phyloP scores from a whole-genome alignment of 2,797 vertebrate genomes.

The Spatula versicolor region DNA sequence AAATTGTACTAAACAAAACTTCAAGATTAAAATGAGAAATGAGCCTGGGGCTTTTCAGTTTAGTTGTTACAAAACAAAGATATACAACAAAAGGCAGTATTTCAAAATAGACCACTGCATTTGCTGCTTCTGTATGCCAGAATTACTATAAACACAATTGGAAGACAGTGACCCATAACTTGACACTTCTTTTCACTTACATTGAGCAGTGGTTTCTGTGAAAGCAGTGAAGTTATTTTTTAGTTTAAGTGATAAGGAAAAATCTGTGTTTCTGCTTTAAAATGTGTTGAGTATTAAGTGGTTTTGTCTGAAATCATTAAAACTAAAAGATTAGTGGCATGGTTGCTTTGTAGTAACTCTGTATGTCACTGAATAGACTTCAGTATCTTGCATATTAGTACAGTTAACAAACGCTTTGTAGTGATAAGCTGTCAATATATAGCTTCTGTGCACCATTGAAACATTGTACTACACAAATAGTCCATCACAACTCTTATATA shows the following conservation, averaged over 20 bases:
- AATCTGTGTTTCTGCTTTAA: background rate
- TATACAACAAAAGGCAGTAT: background rate
- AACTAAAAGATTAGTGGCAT: background rate
- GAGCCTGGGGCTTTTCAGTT: background rate
- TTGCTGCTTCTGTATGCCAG: background rate
- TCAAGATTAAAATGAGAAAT: background rate
- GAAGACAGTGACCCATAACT: background rate
- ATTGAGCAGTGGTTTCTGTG: background rate
- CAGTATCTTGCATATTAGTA: background rate
- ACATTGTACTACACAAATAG: background rate
- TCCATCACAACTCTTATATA: background rate
- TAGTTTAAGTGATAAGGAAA: background rate
- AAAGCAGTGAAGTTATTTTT: background rate
- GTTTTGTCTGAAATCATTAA: background rate
- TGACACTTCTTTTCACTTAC: background rate
- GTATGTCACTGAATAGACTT: background rate
- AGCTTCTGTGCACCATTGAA: background rate
- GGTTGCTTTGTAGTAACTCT: background rate
- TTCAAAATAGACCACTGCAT: background rate
- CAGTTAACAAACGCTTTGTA: background rate
- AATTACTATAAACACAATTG: background rate
- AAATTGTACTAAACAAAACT: background rate
- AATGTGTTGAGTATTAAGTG: background rate
- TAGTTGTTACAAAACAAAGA: background rate
- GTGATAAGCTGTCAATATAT: background rate